Evolutionary conservation across 2,888 invertebrate genomes (phyloP), one percentile per base, ranked within the genome.

Genomic region (Chydorus sphaericus): DNA sequence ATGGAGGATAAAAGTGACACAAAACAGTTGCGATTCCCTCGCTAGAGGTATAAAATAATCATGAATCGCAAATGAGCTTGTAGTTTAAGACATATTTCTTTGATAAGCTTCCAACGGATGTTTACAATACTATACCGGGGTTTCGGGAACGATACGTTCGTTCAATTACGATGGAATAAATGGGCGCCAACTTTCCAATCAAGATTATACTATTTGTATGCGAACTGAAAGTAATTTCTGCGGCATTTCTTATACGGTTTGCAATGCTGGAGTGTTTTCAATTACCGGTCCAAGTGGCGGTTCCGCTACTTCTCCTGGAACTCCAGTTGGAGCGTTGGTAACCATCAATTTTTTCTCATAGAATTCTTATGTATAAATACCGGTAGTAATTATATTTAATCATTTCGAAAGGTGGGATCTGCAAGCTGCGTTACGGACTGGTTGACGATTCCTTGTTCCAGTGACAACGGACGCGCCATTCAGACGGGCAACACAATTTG

Each of bases 181-280:
- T 1, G 89, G 89, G 0, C 71, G 83, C 2, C 87, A 89, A 65
- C 75, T 90, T 18, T 87, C 88, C 56, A 89, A 88, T 69, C 88
- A 90, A 67, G 89, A 90, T 68, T 91, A 91, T 67, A 83, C 86
- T 60, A 81, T 88, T 60, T 91, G 90, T 67, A 77, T 90, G 38
- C 72, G 90, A 30, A 83, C 82, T 66, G 90, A 90, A 67, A 76
- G 83, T 59, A 90, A 88, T 67, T 89, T 89, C 66, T 91, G 90
- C 63, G 84, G 86, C 0, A 82, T 89, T 48, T 87, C 87, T 64
- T 89, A 89, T 66, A 81, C 80, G 16, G 78, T 81, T 4, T 89
- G 88, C 63, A 69, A 77, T 2, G 82, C 86, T 65, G 71, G 78
- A 60, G 49, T 49, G 6, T 55, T 36, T 48, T 55, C 55, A 2